A percentile compares a stretch with the other conserved stretches of the same genome.
phyloP scores from a whole-genome alignment of 2,797 vertebrate species.

The Pogonophryne albipinna region DNA sequence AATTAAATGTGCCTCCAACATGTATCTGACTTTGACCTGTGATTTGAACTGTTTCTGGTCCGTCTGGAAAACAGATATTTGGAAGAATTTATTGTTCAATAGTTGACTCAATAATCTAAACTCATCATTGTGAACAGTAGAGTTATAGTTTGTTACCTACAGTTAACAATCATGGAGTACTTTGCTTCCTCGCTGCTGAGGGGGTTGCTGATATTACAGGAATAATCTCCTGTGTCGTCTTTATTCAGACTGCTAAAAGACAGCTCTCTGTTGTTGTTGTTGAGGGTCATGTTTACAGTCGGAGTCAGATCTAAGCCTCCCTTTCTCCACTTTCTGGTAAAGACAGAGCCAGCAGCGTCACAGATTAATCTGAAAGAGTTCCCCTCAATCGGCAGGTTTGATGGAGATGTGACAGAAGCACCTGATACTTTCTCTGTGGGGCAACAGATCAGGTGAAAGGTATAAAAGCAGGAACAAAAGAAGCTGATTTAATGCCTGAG shows the following conservation, averaged over 20 bases:
- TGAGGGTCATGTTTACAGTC: not conserved
- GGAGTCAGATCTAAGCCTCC: not conserved
- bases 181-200: not conserved
- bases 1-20: not conserved
- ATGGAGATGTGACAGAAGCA: constrained; percentile 17
- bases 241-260: not conserved
- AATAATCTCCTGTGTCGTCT: not conserved
- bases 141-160: constrained; percentile 52
- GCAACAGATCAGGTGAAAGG: not conserved
- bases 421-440: constrained; percentile 53
- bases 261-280: constrained; percentile 3
- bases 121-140: not conserved
- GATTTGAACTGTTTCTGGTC: constrained; percentile 69
- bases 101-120: not conserved
- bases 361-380: constrained; percentile 56
- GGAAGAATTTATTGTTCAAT: not conserved
- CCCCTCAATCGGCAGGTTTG: constrained; percentile 34
- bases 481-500: not conserved
- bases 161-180: constrained; percentile 48
- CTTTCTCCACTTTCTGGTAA: constrained; percentile 28
- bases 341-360: constrained; percentile 48
- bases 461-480: not conserved
- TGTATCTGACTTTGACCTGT: not conserved
- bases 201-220: not conserved
- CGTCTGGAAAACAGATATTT: constrained; percentile 64